Evolutionary conservation across 2,888 invertebrate species (phyloP).

Genomic region (Synergus laeviventris): DNA sequence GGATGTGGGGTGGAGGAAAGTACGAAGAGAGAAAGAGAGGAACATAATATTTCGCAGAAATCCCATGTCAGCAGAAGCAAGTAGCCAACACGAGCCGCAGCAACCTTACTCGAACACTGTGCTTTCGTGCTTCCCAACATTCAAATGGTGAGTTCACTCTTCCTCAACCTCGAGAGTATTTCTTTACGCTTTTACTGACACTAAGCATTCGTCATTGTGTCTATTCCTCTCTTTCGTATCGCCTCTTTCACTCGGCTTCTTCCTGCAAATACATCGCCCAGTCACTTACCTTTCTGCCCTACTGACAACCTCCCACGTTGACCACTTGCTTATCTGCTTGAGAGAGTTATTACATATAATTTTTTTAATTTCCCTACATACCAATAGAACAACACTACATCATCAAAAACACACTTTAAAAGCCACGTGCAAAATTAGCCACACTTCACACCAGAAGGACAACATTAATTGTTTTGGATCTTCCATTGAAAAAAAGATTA

Average conservation of each 20-base stretch:
- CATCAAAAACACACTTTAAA: no score
- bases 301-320: not conserved
- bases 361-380: not conserved
- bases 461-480: no score
- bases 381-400: not conserved
- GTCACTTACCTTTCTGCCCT: not conserved
- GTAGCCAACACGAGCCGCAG: constrained; percentile 46
- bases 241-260: not conserved
- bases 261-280: not conserved
- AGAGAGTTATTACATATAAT: not conserved
- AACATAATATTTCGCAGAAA: constrained; percentile 62
- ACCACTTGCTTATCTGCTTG: not conserved
- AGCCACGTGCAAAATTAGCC: no score
- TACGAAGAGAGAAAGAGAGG: constrained; percentile 43
- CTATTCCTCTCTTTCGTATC: not conserved
- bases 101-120: constrained; percentile 45
- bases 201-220: not conserved
- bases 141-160: constrained; percentile 55
- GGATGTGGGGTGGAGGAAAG: constrained; percentile 44
- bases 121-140: constrained; percentile 46
- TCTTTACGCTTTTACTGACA: constrained; percentile 3
- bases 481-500: no score
- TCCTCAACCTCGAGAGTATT: constrained; percentile 9
- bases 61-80: constrained; percentile 62
- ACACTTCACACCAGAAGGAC: no score